These are phyloP conservation scores for Stictonetta naevosa DNA, from an alignment of 2,113 vertebrate species.

Conservation along the genomic window DNA sequence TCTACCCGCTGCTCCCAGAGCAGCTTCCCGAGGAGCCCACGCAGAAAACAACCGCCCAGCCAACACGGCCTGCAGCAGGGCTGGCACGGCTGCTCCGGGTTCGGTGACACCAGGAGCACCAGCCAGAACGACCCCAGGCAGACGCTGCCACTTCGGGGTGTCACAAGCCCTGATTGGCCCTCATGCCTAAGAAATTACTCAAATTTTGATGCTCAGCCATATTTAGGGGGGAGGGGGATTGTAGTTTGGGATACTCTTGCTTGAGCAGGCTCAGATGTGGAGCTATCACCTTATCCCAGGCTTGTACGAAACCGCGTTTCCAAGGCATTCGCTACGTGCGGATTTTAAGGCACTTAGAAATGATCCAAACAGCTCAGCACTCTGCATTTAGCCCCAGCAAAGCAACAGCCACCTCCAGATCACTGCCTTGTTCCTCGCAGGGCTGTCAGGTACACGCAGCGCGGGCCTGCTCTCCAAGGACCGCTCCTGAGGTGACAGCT, in stretches of 20 bases:
- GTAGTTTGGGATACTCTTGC: neutral
- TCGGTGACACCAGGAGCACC: neutral
- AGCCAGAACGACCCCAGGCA: neutral
- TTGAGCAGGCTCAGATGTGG: neutral
- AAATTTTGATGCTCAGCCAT: neutral
- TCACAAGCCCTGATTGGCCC: neutral
- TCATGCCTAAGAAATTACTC: neutral
- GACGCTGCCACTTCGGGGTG: neutral
- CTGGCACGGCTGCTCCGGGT: neutral
- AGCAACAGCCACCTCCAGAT: neutral
- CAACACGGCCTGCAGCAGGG: rapidly evolving
- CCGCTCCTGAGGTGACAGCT: neutral
- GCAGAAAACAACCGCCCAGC: neutral
- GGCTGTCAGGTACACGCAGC: neutral
- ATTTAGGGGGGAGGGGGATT: neutral
- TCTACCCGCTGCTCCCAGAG: neutral
- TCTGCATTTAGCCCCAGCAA: neutral
- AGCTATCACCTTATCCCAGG: neutral
- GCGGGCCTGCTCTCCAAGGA: neutral
- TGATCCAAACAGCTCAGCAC: neutral
- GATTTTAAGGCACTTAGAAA: neutral
- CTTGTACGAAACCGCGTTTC: neutral
- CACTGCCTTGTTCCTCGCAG: neutral
- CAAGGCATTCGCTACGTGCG: neutral
- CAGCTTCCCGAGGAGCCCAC: neutral